Evolutionary conservation across 1,140 invertebrate species (phyloP).

Genomic region (Platorchestia sp.): DNA sequence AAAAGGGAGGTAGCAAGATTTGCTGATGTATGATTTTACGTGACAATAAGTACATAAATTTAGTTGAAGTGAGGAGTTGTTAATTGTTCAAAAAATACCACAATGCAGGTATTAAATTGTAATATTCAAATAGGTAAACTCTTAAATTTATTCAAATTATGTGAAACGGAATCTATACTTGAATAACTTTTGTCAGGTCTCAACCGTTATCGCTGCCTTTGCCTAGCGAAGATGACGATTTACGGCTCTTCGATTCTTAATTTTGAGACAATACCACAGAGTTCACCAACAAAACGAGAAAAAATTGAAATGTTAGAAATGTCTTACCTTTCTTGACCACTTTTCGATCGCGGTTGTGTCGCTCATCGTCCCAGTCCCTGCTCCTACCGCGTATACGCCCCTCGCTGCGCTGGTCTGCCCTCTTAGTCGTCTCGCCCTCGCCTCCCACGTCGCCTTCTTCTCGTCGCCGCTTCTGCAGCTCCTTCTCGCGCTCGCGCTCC

Average conservation of each 20-base stretch:
- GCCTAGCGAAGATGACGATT: neutral
- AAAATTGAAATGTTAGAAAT: neutral
- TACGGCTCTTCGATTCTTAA: neutral
- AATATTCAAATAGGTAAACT: no score
- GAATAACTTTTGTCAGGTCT: no score
- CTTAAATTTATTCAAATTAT: no score
- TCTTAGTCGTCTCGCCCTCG: neutral
- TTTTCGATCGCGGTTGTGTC: neutral
- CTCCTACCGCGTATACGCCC: neutral
- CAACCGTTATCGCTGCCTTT: neutral
- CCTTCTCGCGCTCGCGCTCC: conserved; percentile 57
- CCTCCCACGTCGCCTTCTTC: neutral
- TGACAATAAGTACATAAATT: no score
- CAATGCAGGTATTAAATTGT: no score
- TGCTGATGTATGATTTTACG: no score
- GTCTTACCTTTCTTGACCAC: conserved; percentile 1
- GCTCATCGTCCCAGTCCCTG: conserved; percentile 15
- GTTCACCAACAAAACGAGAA: neutral
- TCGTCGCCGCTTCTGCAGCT: conserved; percentile 48
- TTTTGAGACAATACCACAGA: neutral
- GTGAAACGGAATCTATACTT: no score
- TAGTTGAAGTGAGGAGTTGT: no score
- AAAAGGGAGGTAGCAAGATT: no score
- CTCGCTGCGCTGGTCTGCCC: neutral
- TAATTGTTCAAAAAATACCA: no score